A percentile compares a stretch with the other conserved stretches of the same genome.
Evolutionary conservation across 2,888 invertebrate species (phyloP).

Genomic region (Torymus aiolomorphi): DNA sequence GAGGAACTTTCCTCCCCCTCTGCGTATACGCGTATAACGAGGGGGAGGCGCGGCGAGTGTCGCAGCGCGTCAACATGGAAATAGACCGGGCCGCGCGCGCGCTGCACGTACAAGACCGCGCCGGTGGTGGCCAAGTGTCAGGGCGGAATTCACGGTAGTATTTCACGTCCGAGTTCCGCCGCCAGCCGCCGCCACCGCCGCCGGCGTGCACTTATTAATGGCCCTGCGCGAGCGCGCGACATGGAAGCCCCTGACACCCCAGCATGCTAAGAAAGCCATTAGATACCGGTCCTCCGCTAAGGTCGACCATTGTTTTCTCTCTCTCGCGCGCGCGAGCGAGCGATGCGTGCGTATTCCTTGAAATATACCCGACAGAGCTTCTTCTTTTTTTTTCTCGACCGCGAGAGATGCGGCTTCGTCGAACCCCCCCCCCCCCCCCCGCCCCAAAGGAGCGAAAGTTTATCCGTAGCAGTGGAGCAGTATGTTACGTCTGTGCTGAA

Average conservation of each 20-base stretch:
- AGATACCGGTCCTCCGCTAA: conserved; percentile 63
- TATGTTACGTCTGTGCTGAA: conserved; percentile 31
- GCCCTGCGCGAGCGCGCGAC: conserved; percentile 44
- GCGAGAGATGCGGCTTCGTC: neutral
- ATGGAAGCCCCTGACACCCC: conserved; percentile 46
- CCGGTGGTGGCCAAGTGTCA: conserved; percentile 64
- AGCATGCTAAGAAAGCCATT: conserved; percentile 64
- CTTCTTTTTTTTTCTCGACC: conserved; percentile 6
- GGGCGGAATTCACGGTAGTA: conserved; percentile 68
- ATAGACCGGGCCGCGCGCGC: conserved; percentile 47
- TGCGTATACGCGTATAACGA: neutral
- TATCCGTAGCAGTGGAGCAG: conserved; percentile 15
- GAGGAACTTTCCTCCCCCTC: neutral
- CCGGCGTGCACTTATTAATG: conserved; percentile 55
- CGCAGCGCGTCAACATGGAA: conserved; percentile 55
- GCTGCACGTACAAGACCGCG: conserved; percentile 28
- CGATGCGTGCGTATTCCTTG: conserved; percentile 24
- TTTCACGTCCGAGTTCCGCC: conserved; percentile 63
- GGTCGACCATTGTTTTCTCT: conserved; percentile 50
- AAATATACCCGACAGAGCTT: conserved; percentile 15
- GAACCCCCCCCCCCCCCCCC: neutral
- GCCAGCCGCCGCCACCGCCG: no score
- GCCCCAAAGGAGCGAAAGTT: neutral
- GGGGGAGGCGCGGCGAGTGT: neutral
- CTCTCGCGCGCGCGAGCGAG: no score